Base-by-base conservation (phyloP, 2,888 invertebrate genomes). In the Dryobota labecula region DNA sequence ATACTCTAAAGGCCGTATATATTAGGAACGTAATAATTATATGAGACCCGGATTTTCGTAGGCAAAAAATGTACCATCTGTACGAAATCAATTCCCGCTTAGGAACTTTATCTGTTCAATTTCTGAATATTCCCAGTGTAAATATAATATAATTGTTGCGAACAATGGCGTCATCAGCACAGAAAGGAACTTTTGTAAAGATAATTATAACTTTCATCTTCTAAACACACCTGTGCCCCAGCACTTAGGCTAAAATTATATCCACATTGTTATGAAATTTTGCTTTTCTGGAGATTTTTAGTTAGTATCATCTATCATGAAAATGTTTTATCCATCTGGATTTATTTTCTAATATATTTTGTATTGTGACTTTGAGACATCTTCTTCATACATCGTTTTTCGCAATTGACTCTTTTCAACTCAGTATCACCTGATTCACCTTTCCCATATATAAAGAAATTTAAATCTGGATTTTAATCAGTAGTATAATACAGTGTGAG, bases 31-130 rank as follows among this genome's bases (percentile, higher is more conserved):
- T 45, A 33, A 47, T 54, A 41, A 41, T 53, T 24, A 69, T 33
- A 67, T 47, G 43, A 27, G 38, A 41, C 33, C 33, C 49, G 6
- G 20, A 71, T 58, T 70, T 78, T 24, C n/a, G 30, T n/a, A 41
- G 18, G 20, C 41, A n/a, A 56, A 47, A 47, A 51, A 45, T 33
- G n/a, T 33, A 38, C 30, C 36, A 78, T 51, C 41, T 75, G 45
- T 54, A 27, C 15, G 6, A 24, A 45, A 70, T 38, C 41, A 60
- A 77, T 77, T 70, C 2, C 47, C 13, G 11, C 27, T 66, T 8
- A 43, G 6, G 2, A 7, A 49, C n/a, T 57, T 24, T 36, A 57
- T 57, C 43, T n/a, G 9, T 13, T 49, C 13, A 65, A 65, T 64
- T 41, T 54, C 30, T 56, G 7, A 47, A 43, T 36, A 56, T 0